Percentiles rank a stretch among this genome's conserved stretches.
These are phyloP conservation scores for Calidris pugnax DNA, from an alignment of 2,113 vertebrate genomes.

Conservation along the genomic window DNA sequence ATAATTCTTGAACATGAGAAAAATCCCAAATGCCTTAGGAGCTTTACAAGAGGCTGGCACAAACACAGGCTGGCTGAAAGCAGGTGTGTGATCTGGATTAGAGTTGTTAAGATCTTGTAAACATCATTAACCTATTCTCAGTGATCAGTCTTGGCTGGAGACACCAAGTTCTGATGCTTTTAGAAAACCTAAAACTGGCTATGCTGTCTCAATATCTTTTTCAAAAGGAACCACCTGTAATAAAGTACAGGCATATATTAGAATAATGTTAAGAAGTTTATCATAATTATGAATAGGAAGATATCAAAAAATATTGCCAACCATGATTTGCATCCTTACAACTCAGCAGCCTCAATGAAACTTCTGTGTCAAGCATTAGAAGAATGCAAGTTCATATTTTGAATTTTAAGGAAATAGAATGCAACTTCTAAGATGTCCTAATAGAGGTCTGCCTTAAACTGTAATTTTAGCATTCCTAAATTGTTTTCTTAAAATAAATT, in stretches of 20 bases:
- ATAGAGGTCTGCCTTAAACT: background rate
- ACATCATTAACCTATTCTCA: background rate
- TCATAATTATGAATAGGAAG: background rate
- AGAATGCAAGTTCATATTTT: background rate
- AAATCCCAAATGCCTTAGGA: background rate
- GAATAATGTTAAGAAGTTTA: background rate
- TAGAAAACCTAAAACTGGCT: background rate
- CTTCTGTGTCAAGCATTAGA: background rate
- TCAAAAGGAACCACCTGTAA: background rate
- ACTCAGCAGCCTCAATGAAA: background rate
- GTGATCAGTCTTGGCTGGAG: background rate
- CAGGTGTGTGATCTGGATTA: background rate
- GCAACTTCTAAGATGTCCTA: background rate
- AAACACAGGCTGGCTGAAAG: background rate
- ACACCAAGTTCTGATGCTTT: background rate
- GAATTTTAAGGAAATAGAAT: background rate
- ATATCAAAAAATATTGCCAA: background rate
- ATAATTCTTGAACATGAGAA: background rate
- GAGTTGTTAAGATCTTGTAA: background rate
- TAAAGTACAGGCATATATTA: background rate
- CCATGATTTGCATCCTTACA: background rate
- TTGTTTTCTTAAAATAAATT: background rate
- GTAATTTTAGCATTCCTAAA: background rate
- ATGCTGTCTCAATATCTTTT: background rate
- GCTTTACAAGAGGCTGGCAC: background rate